Evolutionary conservation across 1,140 invertebrate species (phyloP), one percentile per base, ranked within the genome.

Genomic region (Aphaenogaster floridana): DNA sequence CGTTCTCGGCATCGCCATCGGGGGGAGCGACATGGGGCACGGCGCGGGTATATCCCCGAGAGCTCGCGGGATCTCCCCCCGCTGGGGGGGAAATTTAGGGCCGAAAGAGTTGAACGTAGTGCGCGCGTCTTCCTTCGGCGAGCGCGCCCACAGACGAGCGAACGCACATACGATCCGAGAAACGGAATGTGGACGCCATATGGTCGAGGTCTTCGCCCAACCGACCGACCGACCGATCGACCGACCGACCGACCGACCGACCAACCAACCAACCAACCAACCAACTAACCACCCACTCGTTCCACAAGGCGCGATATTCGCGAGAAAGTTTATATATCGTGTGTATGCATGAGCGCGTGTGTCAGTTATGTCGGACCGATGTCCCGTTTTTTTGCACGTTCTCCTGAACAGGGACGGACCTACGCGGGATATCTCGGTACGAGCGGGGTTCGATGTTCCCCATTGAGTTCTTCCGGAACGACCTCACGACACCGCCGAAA

Each of bases 111-210:
- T 57, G 36, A 69, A 71, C 5, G 34, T 61, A 42, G 3, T 4
- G 17, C 13, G 39, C 15, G 39, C 78, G 57, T 77, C 89, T 86
- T 72, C 71, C 74, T 68, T 52, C 48, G n/a, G 57, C 79, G 17
- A 74, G 71, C 50, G 39, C 61, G 74, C 54, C 21, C 13, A 45
- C 57, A 17, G 15, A 13, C 64, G 8, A 83, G 5, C 48, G 36
- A 88, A 72, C 63, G 39, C 76, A 63, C 42, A 79, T 17, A 45
- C 61, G 68, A 86, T 54, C 91, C 91, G 91, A 92, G 92, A 89
- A 88, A 94, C 93, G 94, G 94, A 95, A 95, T 95, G 94, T 95
- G 94, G 93, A 95, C 94, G 94, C 94, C 94, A 95, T 95, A 95
- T 95, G 94, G 94, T 89, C 86, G 90, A 88, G 90, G 91, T 92